Percentiles rank a stretch among this genome's conserved stretches.
phyloP scores from a whole-genome alignment of 2,888 invertebrate species.

The Coleophora flavipennella region DNA sequence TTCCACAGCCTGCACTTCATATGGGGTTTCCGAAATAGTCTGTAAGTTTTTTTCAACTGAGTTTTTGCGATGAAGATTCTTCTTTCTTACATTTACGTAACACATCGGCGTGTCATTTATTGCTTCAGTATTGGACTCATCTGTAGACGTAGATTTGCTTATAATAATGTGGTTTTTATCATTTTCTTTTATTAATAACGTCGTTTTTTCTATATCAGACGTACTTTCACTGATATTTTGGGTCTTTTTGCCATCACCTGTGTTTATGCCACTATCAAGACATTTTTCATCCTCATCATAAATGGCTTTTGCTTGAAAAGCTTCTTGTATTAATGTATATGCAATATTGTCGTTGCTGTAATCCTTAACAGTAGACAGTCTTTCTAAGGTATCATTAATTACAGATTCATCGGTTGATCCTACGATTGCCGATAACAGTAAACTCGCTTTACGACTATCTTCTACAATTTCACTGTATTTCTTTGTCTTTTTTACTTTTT shows the following conservation, averaged over 20 bases:
- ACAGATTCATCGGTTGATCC: conserved; percentile 36
- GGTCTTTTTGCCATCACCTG: conserved; percentile 18
- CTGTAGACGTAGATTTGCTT: conserved; percentile 32
- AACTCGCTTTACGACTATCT: conserved; percentile 28
- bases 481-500: not conserved
- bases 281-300: conserved; percentile 12
- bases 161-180: conserved; percentile 14
- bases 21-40: conserved; percentile 10
- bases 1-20: conserved; percentile 32
- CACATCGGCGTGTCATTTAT: conserved; percentile 32
- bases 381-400: conserved; percentile 38
- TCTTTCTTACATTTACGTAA: conserved; percentile 25
- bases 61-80: conserved; percentile 11
- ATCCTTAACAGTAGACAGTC: conserved; percentile 31
- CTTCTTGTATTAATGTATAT: conserved; percentile 40
- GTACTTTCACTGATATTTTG: conserved; percentile 27
- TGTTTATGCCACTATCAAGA: conserved; percentile 28
- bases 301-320: conserved; percentile 21
- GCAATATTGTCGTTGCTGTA: conserved; percentile 32
- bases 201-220: conserved; percentile 16
- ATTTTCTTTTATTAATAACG: conserved; percentile 3
- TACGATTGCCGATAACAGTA: conserved; percentile 34
- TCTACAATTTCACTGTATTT: conserved; percentile 8
- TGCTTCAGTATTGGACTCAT: conserved; percentile 43
- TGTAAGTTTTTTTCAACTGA: conserved; percentile 1